Conservation (phyloP, 1,140 invertebrate genomes). For the Bactericera cockerelli region DNA sequence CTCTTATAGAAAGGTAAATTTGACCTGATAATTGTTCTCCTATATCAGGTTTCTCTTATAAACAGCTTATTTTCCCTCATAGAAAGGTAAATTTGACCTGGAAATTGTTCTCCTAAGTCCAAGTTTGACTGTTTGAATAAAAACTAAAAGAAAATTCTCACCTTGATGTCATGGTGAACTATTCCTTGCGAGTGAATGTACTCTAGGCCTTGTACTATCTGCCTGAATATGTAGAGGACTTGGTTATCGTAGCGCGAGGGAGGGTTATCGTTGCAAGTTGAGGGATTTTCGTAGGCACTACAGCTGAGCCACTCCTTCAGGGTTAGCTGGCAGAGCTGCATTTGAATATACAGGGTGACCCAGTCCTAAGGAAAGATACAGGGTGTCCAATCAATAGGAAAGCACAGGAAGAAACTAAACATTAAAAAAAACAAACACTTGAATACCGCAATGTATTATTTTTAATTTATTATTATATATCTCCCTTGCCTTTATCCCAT, state of each 20-base stretch:
- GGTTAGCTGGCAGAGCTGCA: conserved; percentile 59
- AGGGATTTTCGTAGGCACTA: conserved; percentile 30
- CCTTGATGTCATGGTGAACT: conserved; percentile 68
- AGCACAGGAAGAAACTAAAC: not conserved
- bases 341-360: conserved; percentile 62
- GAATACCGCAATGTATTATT: not conserved
- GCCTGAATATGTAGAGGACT: conserved; percentile 45
- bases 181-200: conserved; percentile 61
- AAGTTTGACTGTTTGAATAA: too few species aligned
- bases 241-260: conserved; percentile 22
- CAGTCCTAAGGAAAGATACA: conserved; percentile 30
- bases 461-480: not conserved
- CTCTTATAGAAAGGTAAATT: too few species aligned
- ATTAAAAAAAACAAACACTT: not conserved
- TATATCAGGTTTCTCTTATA: too few species aligned
- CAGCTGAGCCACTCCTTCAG: conserved; percentile 52
- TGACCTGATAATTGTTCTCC: too few species aligned
- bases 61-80: too few species aligned
- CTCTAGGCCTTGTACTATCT: conserved; percentile 51
- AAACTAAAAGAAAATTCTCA: too few species aligned
- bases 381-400: not conserved
- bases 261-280: conserved; percentile 16
- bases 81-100: too few species aligned
- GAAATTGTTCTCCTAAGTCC: too few species aligned
- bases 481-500: too few species aligned